Percentiles rank a stretch among this genome's conserved stretches.
Conservation (phyloP, 2,113 vertebrate genomes). For the Choloepus hoffmanni region DNA sequence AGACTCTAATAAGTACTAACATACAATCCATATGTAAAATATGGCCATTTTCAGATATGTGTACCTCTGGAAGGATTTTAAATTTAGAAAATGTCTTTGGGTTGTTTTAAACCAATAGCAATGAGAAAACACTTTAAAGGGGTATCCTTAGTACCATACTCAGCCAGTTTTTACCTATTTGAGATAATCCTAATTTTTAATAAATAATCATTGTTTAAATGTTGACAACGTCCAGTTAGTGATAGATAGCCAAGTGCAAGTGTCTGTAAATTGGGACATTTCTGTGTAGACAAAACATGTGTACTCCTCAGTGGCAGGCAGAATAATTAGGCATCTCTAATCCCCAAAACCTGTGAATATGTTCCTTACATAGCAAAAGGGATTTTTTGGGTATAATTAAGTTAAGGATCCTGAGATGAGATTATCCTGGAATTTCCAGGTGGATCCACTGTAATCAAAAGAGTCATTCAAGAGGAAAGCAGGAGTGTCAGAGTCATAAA, state of each 20-base stretch:
- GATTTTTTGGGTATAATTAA: not conserved
- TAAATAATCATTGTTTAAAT: not conserved
- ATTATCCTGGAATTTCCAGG: not conserved
- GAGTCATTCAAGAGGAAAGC: not conserved
- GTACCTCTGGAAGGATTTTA: not conserved
- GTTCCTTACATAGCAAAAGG: not conserved
- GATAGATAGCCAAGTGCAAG: not conserved
- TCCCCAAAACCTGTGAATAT: not conserved
- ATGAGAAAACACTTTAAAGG: not conserved
- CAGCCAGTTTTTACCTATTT: not conserved
- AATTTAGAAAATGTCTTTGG: not conserved
- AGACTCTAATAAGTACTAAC: not conserved
- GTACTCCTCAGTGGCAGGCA: not conserved
- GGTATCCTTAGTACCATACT: not conserved
- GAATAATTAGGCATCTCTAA: not conserved
- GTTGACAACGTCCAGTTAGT: not conserved
- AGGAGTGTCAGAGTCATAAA: not conserved
- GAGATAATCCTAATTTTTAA: not conserved
- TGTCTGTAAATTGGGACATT: not conserved
- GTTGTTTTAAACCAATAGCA: not conserved
- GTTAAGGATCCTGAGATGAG: not conserved
- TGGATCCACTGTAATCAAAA: not conserved
- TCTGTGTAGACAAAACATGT: not conserved
- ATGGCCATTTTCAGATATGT: not conserved
- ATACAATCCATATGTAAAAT: constrained; percentile 16